Base-by-base conservation (phyloP, 2,113 vertebrate species). In the Aythya baeri region DNA sequence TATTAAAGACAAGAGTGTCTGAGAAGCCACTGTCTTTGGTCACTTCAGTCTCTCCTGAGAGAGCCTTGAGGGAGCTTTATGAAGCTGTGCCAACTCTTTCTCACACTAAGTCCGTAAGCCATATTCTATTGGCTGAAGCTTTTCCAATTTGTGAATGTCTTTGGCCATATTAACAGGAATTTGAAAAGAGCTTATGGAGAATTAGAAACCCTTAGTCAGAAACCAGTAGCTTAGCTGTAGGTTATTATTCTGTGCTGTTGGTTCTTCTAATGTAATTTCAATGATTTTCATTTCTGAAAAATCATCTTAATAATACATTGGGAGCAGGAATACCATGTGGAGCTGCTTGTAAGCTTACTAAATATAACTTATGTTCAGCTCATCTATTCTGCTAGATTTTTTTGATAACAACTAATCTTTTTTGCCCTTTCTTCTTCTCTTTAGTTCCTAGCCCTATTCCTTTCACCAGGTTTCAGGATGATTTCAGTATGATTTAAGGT, bases 231-330 rank as follows among this genome's bases (percentile, higher is more conserved):
- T 92, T 92, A 94, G 46, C 67, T 84, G 38, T 38, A 91, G 49
- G 77, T 65, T 90, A 77, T 97, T 93, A 90, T 93, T 93, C 50
- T 75, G 73, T 49, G 22, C 27, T 82, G 38, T 38, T 46, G 50
- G 0, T 55, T 94, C 83, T 86, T 90, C 43, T 72, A 58, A 87
- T n/a, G 72, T 65, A 63, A 57, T 93, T 94, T 86, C 46, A 77
- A 34, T 80, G 3, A 89, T 94, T 96, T 96, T 93, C 1, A n/a
- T 89, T 92, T 95, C 52, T 71, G 71, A 90, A 95, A 59, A 95
- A 83, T 72, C 5, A 54, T 75, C 59, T 74, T 79, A 84, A 38
- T 89, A 89, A 62, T 7, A 74, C 41, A 61, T 5, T 58, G 31
- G 62, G 61, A 74, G n/a, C 18, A 76, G 41, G 29, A 88, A 89